Evolutionary conservation across 2,888 invertebrate genomes (phyloP).

Genomic region (Parnassius smintheus): DNA sequence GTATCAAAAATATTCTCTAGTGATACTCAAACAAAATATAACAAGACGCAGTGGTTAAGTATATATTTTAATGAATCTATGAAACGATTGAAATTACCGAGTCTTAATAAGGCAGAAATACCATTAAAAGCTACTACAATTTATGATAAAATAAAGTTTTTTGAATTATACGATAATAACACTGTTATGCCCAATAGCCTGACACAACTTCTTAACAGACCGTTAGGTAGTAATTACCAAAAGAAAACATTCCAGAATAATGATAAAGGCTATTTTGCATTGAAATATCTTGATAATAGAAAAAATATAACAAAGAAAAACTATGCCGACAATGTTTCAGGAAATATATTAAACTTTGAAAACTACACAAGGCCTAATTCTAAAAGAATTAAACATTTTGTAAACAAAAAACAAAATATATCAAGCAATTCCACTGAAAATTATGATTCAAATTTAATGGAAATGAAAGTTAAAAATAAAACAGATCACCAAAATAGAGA

Average conservation of each 20-base stretch:
- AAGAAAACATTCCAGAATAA: background rate
- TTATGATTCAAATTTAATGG: slow-evolving; percentile 9
- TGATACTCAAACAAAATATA: slow-evolving; percentile 14
- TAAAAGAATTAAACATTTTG: slow-evolving; percentile 29
- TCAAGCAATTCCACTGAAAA: slow-evolving; percentile 24
- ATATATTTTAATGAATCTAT: slow-evolving; percentile 24
- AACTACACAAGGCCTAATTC: slow-evolving; percentile 21
- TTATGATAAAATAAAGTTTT: slow-evolving; percentile 66
- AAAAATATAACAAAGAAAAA: background rate
- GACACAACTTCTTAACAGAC: too few relatives aligned
- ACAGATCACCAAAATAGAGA: background rate
- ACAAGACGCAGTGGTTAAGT: slow-evolving; percentile 20
- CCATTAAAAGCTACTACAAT: slow-evolving; percentile 26
- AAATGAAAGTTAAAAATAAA: slow-evolving; percentile 1
- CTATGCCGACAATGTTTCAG: background rate
- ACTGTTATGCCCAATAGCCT: slow-evolving; percentile 34
- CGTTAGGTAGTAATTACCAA: background rate
- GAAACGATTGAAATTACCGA: slow-evolving; percentile 2
- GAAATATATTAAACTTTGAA: background rate
- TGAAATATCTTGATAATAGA: background rate
- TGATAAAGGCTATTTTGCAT: background rate
- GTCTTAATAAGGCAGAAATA: background rate
- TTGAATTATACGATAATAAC: slow-evolving; percentile 62
- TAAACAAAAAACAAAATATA: slow-evolving; percentile 30
- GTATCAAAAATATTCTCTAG: slow-evolving; percentile 20